These are phyloP conservation scores for Hyles euphorbiae DNA, from an alignment of 1,140 invertebrate species.

Conservation along the genomic window DNA sequence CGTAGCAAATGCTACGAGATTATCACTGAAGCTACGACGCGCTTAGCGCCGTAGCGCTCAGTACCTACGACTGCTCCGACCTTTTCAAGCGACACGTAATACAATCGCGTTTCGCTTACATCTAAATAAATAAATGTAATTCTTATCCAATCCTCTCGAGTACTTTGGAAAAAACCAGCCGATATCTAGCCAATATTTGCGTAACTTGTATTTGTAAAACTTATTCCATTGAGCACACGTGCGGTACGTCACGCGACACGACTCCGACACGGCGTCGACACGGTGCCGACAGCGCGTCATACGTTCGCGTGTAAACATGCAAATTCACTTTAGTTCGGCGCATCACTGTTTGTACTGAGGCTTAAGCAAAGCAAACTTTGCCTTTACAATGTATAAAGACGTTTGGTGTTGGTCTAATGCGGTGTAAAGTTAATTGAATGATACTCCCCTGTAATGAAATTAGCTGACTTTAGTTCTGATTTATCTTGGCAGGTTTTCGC, in stretches of 20 bases:
- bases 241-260: slow-evolving; percentile 1
- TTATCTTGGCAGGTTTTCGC: slow-evolving; percentile 16
- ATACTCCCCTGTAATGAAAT: slow-evolving; percentile 34
- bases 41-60: no score
- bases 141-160: no score
- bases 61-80: no score
- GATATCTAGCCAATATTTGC: slow-evolving; percentile 27
- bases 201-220: slow-evolving; percentile 33
- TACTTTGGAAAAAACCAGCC: no score
- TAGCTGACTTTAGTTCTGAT: slow-evolving; percentile 21
- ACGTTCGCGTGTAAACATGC: slow-evolving; percentile 40
- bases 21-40: no score
- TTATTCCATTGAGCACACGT: slow-evolving; percentile 29
- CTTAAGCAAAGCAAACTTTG: slow-evolving; percentile 48
- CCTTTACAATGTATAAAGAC: slow-evolving; percentile 37
- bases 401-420: slow-evolving; percentile 28
- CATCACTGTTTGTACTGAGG: slow-evolving; percentile 44
- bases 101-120: no score
- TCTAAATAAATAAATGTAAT: no score
- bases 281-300: slow-evolving; percentile 17
- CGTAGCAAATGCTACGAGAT: no score
- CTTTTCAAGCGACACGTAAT: no score
- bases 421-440: slow-evolving; percentile 47
- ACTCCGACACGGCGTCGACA: slow-evolving; percentile 10
- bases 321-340: slow-evolving; percentile 49